phyloP scores from a whole-genome alignment of 2,888 invertebrate species.

The Hyles lineata region DNA sequence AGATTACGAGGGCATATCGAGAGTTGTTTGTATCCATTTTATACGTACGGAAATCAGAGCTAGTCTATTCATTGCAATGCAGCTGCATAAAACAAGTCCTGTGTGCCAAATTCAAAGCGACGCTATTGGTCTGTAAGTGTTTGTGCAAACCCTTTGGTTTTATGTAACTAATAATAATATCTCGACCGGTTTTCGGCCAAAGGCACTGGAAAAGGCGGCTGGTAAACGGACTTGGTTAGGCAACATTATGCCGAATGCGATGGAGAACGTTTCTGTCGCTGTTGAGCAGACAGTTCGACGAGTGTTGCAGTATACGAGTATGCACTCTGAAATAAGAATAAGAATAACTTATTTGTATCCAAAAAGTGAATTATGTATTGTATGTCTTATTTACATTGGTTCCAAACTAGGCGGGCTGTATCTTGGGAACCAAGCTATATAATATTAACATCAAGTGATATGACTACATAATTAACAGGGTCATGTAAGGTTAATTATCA shows the following conservation, averaged over 20 bases:
- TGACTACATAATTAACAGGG: no score
- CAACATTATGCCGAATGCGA: neutral
- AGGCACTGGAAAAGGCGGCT: slow-evolving; percentile 7
- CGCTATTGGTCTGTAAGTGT: slow-evolving; percentile 9
- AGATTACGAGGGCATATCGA: neutral
- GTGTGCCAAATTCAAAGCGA: slow-evolving; percentile 14
- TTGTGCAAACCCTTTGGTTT: slow-evolving; percentile 18
- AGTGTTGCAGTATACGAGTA: no score
- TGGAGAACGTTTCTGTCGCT: no score
- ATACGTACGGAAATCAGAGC: neutral
- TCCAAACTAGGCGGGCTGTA: no score
- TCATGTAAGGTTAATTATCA: no score
- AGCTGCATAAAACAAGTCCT: slow-evolving; percentile 6
- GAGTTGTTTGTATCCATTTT: neutral
- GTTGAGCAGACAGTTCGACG: no score
- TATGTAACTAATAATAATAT: slow-evolving; percentile 8
- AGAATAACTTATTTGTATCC: no score
- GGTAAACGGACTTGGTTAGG: neutral
- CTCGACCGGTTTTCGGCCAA: slow-evolving; percentile 20
- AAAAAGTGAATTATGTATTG: no score
- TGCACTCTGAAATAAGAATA: no score
- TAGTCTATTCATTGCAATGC: neutral
- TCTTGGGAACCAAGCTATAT: no score
- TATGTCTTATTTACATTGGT: no score
- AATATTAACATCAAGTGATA: no score